A percentile compares a stretch with the other conserved stretches of the same genome.
These are phyloP conservation scores for Lasioglossum villosulum DNA, from an alignment of 2,888 invertebrate genomes.

Conservation along the genomic window DNA sequence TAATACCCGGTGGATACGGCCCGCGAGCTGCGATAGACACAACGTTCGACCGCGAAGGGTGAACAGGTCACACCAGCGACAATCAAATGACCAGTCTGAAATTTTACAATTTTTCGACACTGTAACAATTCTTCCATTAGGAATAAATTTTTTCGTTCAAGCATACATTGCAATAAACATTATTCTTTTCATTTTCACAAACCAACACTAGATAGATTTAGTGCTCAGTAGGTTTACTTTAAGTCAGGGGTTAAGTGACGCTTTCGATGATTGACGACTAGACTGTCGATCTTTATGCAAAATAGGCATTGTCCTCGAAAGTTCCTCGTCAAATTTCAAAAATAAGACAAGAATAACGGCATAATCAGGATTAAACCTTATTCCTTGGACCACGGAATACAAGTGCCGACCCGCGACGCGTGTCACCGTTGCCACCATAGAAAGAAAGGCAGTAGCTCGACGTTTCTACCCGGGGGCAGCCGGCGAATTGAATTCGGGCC, in stretches of 20 bases:
- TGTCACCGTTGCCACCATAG: constrained; percentile 16
- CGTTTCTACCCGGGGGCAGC: constrained; percentile 52
- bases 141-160: too few relatives aligned
- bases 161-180: too few relatives aligned
- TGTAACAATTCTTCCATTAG: too few relatives aligned
- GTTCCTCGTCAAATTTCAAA: neutral
- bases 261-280: too few relatives aligned
- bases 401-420: neutral
- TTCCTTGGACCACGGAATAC: neutral
- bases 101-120: too few relatives aligned
- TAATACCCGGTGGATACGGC: constrained; percentile 34
- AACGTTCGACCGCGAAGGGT: neutral
- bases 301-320: neutral
- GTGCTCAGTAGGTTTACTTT: neutral
- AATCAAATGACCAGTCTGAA: too few relatives aligned
- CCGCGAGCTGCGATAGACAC: constrained; percentile 3
- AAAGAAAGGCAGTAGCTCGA: constrained; percentile 30
- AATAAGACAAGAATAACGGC: neutral
- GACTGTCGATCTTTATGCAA: neutral
- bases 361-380: neutral
- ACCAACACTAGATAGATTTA: neutral
- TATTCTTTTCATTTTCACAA: neutral
- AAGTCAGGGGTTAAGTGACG: neutral
- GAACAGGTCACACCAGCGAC: neutral
- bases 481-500: constrained; percentile 80